Evolutionary conservation across 1,140 invertebrate genomes (phyloP).

Genomic region (Brachionus asplanchnoidis): DNA sequence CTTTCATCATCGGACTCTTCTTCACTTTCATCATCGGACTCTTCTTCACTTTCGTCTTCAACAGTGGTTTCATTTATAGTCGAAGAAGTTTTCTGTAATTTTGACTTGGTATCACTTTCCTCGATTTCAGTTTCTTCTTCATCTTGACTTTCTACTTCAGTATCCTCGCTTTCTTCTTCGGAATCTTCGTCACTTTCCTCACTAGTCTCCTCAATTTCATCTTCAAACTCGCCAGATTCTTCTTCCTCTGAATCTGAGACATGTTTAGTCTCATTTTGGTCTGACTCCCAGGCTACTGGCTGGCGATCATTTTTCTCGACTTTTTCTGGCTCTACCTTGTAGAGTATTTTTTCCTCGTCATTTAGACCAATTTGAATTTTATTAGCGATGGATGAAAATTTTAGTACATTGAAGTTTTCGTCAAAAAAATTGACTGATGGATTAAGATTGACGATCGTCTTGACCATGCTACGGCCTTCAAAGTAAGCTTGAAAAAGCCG

Average conservation of each 20-base stretch:
- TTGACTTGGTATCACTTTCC: background rate
- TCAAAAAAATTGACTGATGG: slow-evolving; percentile 67
- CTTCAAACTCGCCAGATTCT: background rate
- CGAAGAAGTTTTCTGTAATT: background rate
- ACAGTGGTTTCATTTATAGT: slow-evolving; percentile 1
- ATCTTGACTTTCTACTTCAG: background rate
- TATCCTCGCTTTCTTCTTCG: background rate
- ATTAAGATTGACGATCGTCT: slow-evolving; percentile 68
- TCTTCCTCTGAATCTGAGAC: background rate
- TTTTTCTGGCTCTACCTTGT: slow-evolving; percentile 31
- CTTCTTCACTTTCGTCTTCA: slow-evolving; percentile 1
- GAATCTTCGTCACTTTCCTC: slow-evolving; percentile 9
- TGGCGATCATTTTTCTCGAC: background rate
- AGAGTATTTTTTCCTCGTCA: slow-evolving; percentile 30
- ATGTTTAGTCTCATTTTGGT: slow-evolving; percentile 2
- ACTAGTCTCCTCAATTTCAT: slow-evolving; percentile 1
- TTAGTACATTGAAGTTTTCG: slow-evolving; percentile 72
- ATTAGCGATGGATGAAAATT: slow-evolving; percentile 61
- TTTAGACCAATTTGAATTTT: slow-evolving; percentile 54
- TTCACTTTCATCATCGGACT: background rate
- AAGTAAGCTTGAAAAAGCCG: slow-evolving; percentile 56
- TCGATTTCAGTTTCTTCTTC: slow-evolving; percentile 30
- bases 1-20: background rate
- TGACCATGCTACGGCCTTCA: slow-evolving; percentile 57
- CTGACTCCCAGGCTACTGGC: slow-evolving; percentile 21